Conservation (phyloP, 1,140 invertebrate species). For the Eriosoma lanigerum region DNA sequence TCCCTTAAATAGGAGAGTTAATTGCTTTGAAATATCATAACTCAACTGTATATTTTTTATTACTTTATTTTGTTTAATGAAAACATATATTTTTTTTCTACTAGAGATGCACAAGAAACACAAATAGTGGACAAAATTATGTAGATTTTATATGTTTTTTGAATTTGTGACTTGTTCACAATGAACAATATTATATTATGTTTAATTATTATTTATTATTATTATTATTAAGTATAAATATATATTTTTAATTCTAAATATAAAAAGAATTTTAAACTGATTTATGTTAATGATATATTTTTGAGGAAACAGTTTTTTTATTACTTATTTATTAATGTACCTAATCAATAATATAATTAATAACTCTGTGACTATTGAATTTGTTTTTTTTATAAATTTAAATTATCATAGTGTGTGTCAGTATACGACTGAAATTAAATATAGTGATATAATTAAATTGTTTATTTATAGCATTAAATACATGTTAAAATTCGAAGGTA, state of each 20-base stretch:
- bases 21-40: no score
- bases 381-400: not conserved
- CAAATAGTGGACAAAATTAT: not conserved
- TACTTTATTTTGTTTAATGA: no score
- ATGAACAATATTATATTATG: not conserved
- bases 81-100: not conserved
- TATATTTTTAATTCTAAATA: not conserved
- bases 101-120: not conserved
- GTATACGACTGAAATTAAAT: slow-evolving; percentile 19
- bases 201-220: slow-evolving; percentile 19
- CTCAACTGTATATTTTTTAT: no score
- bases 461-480: no score
- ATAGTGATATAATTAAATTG: not conserved
- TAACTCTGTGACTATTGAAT: not conserved
- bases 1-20: no score
- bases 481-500: no score
- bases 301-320: not conserved
- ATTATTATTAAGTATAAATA: not conserved
- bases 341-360: not conserved
- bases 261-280: no score
- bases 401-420: not conserved
- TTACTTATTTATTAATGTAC: not conserved
- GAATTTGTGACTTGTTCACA: not conserved
- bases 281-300: not conserved
- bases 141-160: not conserved